Conservation (phyloP, 2,113 vertebrate genomes). For the Oncorhynchus masou region DNA sequence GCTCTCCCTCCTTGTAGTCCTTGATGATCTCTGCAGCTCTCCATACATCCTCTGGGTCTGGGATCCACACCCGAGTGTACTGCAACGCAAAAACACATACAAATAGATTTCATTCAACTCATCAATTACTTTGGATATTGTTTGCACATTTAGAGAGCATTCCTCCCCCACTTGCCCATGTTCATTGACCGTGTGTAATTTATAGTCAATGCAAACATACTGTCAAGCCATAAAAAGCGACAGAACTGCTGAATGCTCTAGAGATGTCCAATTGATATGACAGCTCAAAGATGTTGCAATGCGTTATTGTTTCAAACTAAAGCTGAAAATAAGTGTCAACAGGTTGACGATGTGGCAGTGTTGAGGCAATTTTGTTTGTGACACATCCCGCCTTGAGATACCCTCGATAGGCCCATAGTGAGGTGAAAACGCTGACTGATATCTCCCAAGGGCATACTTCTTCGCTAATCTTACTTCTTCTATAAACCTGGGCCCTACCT, state of each 20-base stretch:
- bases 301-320: neutral
- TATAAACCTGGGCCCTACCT: too few relatives aligned
- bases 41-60: constrained; percentile 91
- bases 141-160: too few relatives aligned
- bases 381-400: neutral
- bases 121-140: neutral
- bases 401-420: neutral
- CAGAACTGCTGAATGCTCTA: neutral
- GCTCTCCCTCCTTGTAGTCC: constrained; percentile 88
- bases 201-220: neutral
- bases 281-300: neutral
- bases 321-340: neutral
- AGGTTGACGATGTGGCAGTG: neutral
- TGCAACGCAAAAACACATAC: constrained; percentile 52
- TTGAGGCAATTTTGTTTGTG: neutral
- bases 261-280: neutral
- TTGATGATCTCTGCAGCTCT: constrained; percentile 83
- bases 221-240: neutral
- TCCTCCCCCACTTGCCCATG: too few relatives aligned
- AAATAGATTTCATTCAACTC: neutral
- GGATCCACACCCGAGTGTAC: constrained; percentile 94
- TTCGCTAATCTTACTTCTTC: neutral
- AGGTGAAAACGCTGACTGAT: neutral
- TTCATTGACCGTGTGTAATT: neutral
- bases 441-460: neutral